Evolutionary conservation across 2,888 invertebrate species (phyloP), one percentile per base, ranked within the genome.

Genomic region (Ectemnius lituratus): DNA sequence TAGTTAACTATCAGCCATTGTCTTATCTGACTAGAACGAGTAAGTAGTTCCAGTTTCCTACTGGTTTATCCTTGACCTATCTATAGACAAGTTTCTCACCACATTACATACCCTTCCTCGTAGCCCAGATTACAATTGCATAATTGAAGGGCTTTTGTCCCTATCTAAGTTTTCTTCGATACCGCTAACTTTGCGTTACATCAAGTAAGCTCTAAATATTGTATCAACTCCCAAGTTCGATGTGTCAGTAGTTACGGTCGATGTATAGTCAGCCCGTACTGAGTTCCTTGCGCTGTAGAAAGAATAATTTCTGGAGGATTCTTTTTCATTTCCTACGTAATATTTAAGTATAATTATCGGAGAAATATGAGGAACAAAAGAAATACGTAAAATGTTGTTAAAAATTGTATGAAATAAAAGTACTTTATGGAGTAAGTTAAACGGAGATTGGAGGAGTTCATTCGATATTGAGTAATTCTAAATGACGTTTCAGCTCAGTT

Each of bases 161-260:
- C 37, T 37, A 11, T 37, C 8, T 37, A 37, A 37, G 11, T 6
- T 37, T 37, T n/a, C 49, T 23, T 62, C 62, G 16, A 47, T 62
- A 37, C 8, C 11, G 37, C 37, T 37, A 61, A 61, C 61, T 61
- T 61, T 46, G 1, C 18, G 20, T 37, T 37, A 37, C 46, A 61
- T 4, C 46, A 61, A 28, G 11, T n/a, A 46, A 14, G 18, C 18
- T 20, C 46, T 61, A 61, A 11, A 18, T 45, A 61, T 62, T 62
- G 27, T 27, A 62, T 52, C 23, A 27, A 27, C 6, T 23, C 47
- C 47, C 49, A 49, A 49, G 47, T 62, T 62, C 20, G 49, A 20
- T 49, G 47, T 47, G 49, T 62, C 47, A 49, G 11, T 49, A 49
- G 62, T 49, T 62, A 62, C 62, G 49, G 49, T 62, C 62, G 14